Base-by-base conservation (phyloP, 1,140 invertebrate genomes). In the Neomicropteryx cornuta region DNA sequence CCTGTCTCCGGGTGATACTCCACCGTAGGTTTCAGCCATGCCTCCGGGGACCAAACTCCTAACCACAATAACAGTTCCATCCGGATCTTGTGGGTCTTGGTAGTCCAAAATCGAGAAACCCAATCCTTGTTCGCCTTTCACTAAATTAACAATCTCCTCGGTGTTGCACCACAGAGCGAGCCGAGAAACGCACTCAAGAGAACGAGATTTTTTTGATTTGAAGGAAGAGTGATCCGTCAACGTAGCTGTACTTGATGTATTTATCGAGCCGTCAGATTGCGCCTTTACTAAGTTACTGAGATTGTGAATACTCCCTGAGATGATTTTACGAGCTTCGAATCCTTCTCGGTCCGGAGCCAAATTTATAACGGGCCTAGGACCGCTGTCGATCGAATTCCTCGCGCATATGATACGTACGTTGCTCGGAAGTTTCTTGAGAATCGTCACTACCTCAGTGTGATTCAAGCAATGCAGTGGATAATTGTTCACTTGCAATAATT, bases 51-150 rank as follows among this genome's bases (percentile, higher is more conserved):
- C 92, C 29, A 97, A 70, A 55, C 87, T 91, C 40, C 91, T 71
- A 39, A 97, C 88, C 19, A 97, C 91, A 57, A 97, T 96, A 19
- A 97, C 87, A 36, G 88, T 93, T 43, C 87, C 83, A 44, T 80
- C 77, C 4, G 83, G 78, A 63, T 92, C 89, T 45, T 89, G 66
- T 1, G 89, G 88, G 64, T 93, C 89, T 68, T 89, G 75, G 61
- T 97, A 97, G 64, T 97, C 93, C 24, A 96, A 69, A 44, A 97
- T 92, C 43, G 87, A 92, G 65, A 97, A 97, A 31, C 93, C 93
- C 11, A 97, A 74, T 3, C 93, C 93, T 42, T 85, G 74, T 48
- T 93, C 88, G 30, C 83, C 85, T 68, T 97, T 97, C 11, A 76
- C 63, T 21, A 97, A 70, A 53, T 90, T 79, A 35, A 97, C 81